Percentiles rank a stretch among this genome's conserved stretches.
Evolutionary conservation across 2,888 invertebrate genomes (phyloP).

Genomic region (Vanessa cardui): DNA sequence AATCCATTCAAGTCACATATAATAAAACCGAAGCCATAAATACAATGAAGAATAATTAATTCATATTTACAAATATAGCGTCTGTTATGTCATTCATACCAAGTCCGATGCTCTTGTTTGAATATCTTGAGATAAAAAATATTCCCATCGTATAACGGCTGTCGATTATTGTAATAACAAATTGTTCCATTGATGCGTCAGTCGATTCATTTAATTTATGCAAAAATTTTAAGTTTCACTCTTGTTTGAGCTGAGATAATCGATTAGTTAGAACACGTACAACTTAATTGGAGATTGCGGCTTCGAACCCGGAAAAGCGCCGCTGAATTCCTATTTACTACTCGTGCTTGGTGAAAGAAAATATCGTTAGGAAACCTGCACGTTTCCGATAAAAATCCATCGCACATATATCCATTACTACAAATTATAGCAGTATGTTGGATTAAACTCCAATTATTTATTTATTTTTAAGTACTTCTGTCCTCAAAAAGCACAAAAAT

Average conservation of each 20-base stretch:
- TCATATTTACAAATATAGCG: conserved; percentile 21
- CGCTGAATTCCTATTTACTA: too few species aligned
- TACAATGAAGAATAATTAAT: conserved; percentile 17
- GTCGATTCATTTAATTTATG: conserved; percentile 26
- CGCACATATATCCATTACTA: too few species aligned
- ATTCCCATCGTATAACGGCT: conserved; percentile 29
- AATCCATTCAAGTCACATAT: background rate
- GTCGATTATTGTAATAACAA: conserved; percentile 31
- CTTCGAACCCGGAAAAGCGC: too few species aligned
- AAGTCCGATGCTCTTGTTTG: conserved; percentile 21
- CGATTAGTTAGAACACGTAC: too few species aligned
- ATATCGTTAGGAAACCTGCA: too few species aligned
- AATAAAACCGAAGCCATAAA: background rate
- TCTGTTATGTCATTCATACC: conserved; percentile 17
- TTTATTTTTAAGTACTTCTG: too few species aligned
- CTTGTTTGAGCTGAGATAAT: conserved; percentile 4
- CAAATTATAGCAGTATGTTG: too few species aligned
- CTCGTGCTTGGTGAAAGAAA: too few species aligned
- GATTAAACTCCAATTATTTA: too few species aligned
- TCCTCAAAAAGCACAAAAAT: too few species aligned
- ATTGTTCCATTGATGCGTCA: conserved; percentile 22
- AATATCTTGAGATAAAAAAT: conserved; percentile 32
- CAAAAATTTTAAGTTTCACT: conserved; percentile 25
- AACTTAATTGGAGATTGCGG: too few species aligned
- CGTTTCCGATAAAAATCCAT: too few species aligned